Conservation (phyloP, 2,113 vertebrate genomes). For the Theristicus caerulescens region DNA sequence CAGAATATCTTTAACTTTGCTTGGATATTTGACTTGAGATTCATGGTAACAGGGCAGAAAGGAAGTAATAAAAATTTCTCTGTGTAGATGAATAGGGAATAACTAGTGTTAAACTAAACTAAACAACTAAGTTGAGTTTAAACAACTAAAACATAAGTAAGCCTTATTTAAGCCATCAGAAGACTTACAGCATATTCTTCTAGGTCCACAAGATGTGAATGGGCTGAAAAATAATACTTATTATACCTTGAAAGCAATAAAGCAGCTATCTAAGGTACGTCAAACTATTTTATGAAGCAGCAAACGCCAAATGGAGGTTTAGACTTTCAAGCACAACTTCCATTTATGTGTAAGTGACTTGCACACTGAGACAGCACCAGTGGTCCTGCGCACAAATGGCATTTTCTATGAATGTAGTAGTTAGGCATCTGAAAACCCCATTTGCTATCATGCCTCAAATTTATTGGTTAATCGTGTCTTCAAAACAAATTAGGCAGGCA, state of each 20-base stretch:
- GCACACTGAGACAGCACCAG: not conserved
- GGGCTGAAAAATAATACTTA: not conserved
- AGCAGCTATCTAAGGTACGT: not conserved
- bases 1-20: not conserved
- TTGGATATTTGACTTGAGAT: not conserved
- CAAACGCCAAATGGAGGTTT: not conserved
- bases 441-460: not conserved
- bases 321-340: not conserved
- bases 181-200: not conserved
- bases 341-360: not conserved
- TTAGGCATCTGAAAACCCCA: not conserved
- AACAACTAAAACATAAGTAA: not conserved
- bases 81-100: not conserved
- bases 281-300: not conserved
- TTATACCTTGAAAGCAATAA: not conserved
- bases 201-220: not conserved
- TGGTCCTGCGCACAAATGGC: not conserved
- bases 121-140: not conserved
- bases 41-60: not conserved
- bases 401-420: not conserved
- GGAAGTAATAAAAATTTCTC: not conserved
- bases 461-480: not conserved
- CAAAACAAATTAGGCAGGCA: not conserved
- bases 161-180: not conserved
- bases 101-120: not conserved